Evolutionary conservation across 2,113 vertebrate genomes (phyloP).

Genomic region (Clarias gariepinus): DNA sequence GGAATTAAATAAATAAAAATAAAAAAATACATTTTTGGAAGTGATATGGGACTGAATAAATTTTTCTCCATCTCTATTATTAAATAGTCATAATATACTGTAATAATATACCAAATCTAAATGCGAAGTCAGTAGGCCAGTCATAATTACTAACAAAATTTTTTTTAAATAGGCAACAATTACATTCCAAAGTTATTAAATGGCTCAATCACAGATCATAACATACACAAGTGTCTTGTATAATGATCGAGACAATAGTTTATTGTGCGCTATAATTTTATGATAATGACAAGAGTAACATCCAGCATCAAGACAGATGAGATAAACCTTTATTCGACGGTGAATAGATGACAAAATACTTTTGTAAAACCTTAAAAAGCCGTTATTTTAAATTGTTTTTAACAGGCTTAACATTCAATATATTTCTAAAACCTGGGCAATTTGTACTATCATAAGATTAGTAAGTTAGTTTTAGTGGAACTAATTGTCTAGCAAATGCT

Average conservation of each 20-base stretch:
- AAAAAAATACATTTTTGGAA: too few species aligned
- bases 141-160: background rate
- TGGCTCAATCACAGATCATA: background rate
- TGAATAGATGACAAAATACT: too few species aligned
- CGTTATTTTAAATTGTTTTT: background rate
- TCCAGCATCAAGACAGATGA: background rate
- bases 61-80: background rate
- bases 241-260: background rate
- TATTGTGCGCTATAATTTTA: background rate
- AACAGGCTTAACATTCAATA: background rate
- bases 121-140: background rate
- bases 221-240: background rate
- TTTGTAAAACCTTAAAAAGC: background rate
- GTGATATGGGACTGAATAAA: too few species aligned
- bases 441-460: background rate
- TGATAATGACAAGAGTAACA: background rate
- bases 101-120: background rate
- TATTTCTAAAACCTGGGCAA: background rate
- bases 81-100: background rate
- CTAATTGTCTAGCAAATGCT: background rate
- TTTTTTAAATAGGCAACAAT: background rate
- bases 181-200: background rate
- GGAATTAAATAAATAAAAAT: too few species aligned
- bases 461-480: background rate
- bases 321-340: too few species aligned